Evolutionary conservation across 2,888 invertebrate species (phyloP), one percentile per base, ranked within the genome.

Genomic region (Tetranychus truncatus): DNA sequence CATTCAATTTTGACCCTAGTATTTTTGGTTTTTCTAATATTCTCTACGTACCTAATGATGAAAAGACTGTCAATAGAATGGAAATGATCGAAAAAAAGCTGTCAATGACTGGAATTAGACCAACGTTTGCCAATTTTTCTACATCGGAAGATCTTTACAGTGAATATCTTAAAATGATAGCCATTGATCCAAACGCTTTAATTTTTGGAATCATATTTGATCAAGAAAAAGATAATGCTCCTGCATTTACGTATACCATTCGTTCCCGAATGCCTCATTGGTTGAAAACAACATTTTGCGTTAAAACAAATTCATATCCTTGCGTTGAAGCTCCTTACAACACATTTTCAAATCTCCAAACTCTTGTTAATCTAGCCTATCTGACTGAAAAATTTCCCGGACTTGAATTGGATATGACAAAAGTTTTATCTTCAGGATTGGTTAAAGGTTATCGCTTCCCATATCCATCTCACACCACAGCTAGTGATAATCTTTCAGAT

Each of bases 401-500:
- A 55, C 1, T 55, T 55, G 55, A 55, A 55, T 55, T 55, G 15
- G 15, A 55, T 8, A 55, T 55, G 55, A 55, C 55, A 9, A 72
- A 72, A 45, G 34, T n/a, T 9, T 11, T 72, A 9, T 44, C 24
- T 3, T 67, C 67, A 18, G 24, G 20, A 18, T 67, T 67, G 24
- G 72, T 72, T 0, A 18, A 55, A 18, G 73, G 44, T 6, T 73
- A 21, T 18, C 21, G 44, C 18, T 55, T 46, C 18, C 73, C 73
- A n/a, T 73, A 73, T 65, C 73, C 73, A 34, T 24, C 20, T 24
- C 44, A 73, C 20, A n/a, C 55, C 1, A 55, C 73, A 9, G 55
- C 55, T 15, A 55, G 55, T 55, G 55, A 55, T 15, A 55, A 55
- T 55, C 45, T 72, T 15, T 21, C 24, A 18, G 72, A 72, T 6